Evolutionary conservation across 2,888 invertebrate species (phyloP), one percentile per base, ranked within the genome.

Genomic region (Hartigia nigra): DNA sequence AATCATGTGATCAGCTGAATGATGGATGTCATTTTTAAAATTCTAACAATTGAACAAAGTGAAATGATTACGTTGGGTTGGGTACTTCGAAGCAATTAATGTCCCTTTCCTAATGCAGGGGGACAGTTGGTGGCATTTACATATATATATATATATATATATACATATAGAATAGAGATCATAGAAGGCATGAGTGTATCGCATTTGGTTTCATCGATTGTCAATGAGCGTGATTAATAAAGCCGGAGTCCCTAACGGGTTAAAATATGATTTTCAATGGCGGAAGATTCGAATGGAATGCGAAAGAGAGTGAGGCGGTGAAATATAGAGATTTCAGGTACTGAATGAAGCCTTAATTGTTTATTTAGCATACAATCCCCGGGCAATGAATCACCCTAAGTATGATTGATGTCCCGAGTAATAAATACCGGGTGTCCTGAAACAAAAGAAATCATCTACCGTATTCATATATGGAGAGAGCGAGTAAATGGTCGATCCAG

Each of bases 231-330:
- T 81, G 82, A 85, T 85, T 83, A 84, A 85, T 84, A 85, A 85
- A 82, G 74, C 79, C 80, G 78, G 74, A 80, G 79, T n/a, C 72
- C 72, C 72, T 2, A 31, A 1, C 32, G 72, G 31, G 14, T 78
- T 85, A 83, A 85, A 84, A 84, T 85, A 83, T 83, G 84, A 83
- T 82, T 82, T 81, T 81, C 82, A 82, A 82, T 82, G 75, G 79
- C 77, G 72, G 32, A 3, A 32, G n/a, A 32, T 31, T 32, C 31
- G 31, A 72, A 72, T 31, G 31, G 12, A 32, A 32, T 14, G 72
- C 12, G 72, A 31, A 72, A 72, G 72, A 3, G 31, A 31, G 72
- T 4, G 12, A 72, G 12, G 3, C 4, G 32, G 12, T 12, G 72
- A 72, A 72, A 72, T 72, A 72, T 23, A 12, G 31, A 31, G 75